Conservation (phyloP, 2,888 invertebrate genomes). For the Rhagonycha lutea region DNA sequence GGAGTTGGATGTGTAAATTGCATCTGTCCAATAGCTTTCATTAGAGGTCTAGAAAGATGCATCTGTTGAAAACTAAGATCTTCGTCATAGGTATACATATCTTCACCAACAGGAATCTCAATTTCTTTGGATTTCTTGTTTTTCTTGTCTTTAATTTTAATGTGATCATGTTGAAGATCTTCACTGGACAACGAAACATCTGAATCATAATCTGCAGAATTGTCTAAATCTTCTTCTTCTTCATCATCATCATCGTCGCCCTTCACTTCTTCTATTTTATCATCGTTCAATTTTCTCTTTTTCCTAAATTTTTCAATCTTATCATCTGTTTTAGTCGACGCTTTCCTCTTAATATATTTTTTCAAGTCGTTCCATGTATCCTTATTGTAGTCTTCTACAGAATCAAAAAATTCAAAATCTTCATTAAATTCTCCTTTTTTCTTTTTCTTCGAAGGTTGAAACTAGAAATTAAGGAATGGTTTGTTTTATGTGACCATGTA, state of each 20-base stretch:
- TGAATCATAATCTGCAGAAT: slow-evolving; percentile 58
- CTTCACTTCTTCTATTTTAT: slow-evolving; percentile 55
- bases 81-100: slow-evolving; percentile 68
- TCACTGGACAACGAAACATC: slow-evolving; percentile 76
- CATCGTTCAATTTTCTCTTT: slow-evolving; percentile 46
- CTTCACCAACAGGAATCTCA: slow-evolving; percentile 64
- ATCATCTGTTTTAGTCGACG: slow-evolving; percentile 80
- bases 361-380: slow-evolving; percentile 81
- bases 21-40: slow-evolving; percentile 87
- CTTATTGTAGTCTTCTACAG: slow-evolving; percentile 78
- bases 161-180: slow-evolving; percentile 73
- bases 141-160: slow-evolving; percentile 69
- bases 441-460: slow-evolving; percentile 81
- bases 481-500: not conserved
- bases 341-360: slow-evolving; percentile 80
- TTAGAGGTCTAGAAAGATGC: slow-evolving; percentile 91
- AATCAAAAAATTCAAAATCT: slow-evolving; percentile 80
- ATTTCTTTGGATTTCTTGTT: slow-evolving; percentile 54
- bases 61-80: slow-evolving; percentile 84
- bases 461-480: slow-evolving; percentile 59
- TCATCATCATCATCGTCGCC: slow-evolving; percentile 47
- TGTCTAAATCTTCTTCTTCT: slow-evolving; percentile 36
- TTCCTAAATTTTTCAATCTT: slow-evolving; percentile 70
- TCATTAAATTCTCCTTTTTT: slow-evolving; percentile 74
- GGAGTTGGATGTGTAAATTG: slow-evolving; percentile 95